phyloP scores from a whole-genome alignment of 2,113 vertebrate genomes.

The Saguinus midas region DNA sequence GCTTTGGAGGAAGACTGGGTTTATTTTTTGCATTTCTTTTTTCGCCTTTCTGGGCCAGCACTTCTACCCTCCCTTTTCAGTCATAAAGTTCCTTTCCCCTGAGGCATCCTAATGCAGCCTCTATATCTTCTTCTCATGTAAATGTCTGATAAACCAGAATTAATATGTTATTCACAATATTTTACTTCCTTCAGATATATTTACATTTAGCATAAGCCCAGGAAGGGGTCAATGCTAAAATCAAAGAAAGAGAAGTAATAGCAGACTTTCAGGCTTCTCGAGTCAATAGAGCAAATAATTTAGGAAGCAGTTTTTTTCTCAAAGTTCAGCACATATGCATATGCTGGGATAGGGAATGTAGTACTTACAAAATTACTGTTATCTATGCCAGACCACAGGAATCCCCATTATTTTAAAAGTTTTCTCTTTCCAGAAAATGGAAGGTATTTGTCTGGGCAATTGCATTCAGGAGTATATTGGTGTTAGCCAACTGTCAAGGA shows the following conservation, averaged over 20 bases:
- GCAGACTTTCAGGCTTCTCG: background rate
- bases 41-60: background rate
- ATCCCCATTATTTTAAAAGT: slow-evolving; percentile 49
- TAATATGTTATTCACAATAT: background rate
- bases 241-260: background rate
- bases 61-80: background rate
- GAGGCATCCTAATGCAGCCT: background rate
- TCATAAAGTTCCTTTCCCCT: background rate
- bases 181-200: slow-evolving; percentile 42
- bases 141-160: background rate
- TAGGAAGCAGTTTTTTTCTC: background rate
- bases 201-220: background rate
- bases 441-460: slow-evolving; percentile 8
- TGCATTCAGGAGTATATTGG: background rate
- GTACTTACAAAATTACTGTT: background rate
- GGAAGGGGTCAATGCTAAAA: background rate
- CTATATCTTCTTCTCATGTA: background rate
- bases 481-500: background rate
- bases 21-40: background rate
- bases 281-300: background rate
- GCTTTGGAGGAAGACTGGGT: background rate
- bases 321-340: background rate
- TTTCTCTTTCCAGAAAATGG: slow-evolving; percentile 45
- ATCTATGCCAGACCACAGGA: slow-evolving; percentile 45
- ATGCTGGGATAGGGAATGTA: background rate